These are phyloP conservation scores for Leptatherina wallacei DNA, from an alignment of 2,797 vertebrate genomes.

Conservation along the genomic window DNA sequence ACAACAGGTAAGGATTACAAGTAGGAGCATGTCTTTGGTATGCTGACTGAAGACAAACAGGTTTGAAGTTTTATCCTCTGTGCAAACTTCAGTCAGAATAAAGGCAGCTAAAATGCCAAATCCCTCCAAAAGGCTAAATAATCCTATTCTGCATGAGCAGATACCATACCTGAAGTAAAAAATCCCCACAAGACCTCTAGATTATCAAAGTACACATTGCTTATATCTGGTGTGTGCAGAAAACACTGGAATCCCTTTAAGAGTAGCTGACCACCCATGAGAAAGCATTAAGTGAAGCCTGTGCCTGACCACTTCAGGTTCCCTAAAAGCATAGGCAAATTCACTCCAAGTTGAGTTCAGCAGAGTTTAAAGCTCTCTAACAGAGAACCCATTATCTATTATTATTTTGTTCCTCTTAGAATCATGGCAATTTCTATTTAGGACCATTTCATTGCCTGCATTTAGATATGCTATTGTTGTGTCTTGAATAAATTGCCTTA, in stretches of 20 bases:
- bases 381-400: conserved; percentile 42
- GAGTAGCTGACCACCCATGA: conserved; percentile 60
- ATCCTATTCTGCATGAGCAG: conserved; percentile 55
- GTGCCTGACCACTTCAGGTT: conserved; percentile 24
- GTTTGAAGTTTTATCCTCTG: conserved; percentile 31
- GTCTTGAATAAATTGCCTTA: conserved; percentile 53
- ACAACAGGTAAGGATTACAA: conserved; percentile 18
- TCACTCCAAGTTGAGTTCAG: conserved; percentile 45
- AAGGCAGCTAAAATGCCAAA: conserved; percentile 58
- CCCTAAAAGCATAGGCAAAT: conserved; percentile 45
- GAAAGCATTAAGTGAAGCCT: conserved; percentile 59
- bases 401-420: conserved; percentile 53
- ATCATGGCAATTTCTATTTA: conserved; percentile 46
- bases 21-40: conserved; percentile 30
- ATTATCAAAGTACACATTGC: conserved; percentile 57
- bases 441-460: conserved; percentile 42
- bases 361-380: conserved; percentile 48
- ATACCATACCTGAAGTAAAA: conserved; percentile 43
- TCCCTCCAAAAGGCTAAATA: conserved; percentile 56
- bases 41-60: conserved; percentile 46
- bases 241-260: conserved; percentile 37
- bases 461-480: conserved; percentile 50
- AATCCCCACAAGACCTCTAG: conserved; percentile 56
- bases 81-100: conserved; percentile 50
- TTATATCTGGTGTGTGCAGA: conserved; percentile 42